Evolutionary conservation across 1,140 invertebrate species (phyloP), one percentile per base, ranked within the genome.

Genomic region (Apis dorsata): DNA sequence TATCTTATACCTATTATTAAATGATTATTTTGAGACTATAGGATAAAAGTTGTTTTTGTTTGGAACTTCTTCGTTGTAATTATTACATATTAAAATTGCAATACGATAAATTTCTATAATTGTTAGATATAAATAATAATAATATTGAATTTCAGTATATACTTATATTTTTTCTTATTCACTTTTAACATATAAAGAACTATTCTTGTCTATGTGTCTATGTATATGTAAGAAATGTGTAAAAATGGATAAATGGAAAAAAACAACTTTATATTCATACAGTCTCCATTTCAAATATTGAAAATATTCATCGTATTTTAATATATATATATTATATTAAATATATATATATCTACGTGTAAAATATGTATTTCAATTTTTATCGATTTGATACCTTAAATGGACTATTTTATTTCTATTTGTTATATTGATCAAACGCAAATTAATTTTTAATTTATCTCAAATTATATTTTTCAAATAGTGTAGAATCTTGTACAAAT

Each of bases 1-100:
- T 83, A 85, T 60, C 86, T 88, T 88, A 88, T 53, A 81, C 21
- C 84, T 88, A 88, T 86, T 70, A 44, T 83, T 86, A 86, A 83
- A 83, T 63, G 81, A 84, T 88, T 81, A 83, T 55, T 70, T 74
- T 69, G 57, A 87, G 86, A 85, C 84, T 88, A 83, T 70, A 88
- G 80, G 79, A 88, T 63, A 83, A 83, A 85, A 83, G 79, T 88
- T 80, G 75, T 63, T 68, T 76, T 59, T 65, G 51, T 84, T 69
- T 28, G 63, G 49, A 73, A 87, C 81, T 83, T 69, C 10, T 83
- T 79, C 81, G 81, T 83, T 83, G 75, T 83, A 71, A 44, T 83
- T 51, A 79, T 66, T 70, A 60, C 28, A 44, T 44, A 55, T 62
- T 83, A 62, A 78, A 78, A 78, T 81, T 66, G 9, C 19, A 24